Evolutionary conservation across 2,888 invertebrate species (phyloP), one percentile per base, ranked within the genome.

Genomic region (Mayetiola destructor): DNA sequence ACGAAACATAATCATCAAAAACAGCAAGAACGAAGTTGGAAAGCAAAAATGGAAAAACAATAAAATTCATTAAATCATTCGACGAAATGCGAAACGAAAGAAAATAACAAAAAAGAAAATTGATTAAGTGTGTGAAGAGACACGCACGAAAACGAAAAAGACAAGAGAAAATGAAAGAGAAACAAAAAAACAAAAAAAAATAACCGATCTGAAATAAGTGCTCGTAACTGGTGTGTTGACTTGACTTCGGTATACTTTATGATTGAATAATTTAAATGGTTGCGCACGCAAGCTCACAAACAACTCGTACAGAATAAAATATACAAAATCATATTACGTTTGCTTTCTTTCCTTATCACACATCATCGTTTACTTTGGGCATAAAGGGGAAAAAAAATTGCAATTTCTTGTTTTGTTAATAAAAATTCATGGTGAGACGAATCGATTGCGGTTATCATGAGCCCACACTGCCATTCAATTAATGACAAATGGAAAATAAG

Each of bases 191-290:
- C 16, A 39, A 16, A n/a, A 39, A 18, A 39, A 3, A 18, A 39
- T 39, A 39, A 5, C 5, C 39, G 18, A 27, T n/a, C 48, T 27
- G 4, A 9, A 39, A 16, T 4, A 8, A 10, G 3, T 23, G 12
- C 27, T 14, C n/a, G n/a, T n/a, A 4, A 32, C 32, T 32, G 32
- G 12, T 32, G n/a, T n/a, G n/a, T n/a, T n/a, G n/a, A n/a, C n/a
- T n/a, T n/a, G n/a, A n/a, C n/a, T n/a, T n/a, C 12, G 32, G 8
- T 27, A 27, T 23, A 27, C 48, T 27, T 48, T 48, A 48, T 48
- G 48, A 27, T 48, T 48, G 16, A 48, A 48, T 48, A 48, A 48
- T 48, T 48, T 16, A 48, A 48, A 48, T 48, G 48, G 48, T 48
- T 48, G 48, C 48, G 48, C 48, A 48, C 48, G 48, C 48, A 48